phyloP scores from a whole-genome alignment of 2,113 vertebrate genomes.

The Chascanopsetta lugubris region DNA sequence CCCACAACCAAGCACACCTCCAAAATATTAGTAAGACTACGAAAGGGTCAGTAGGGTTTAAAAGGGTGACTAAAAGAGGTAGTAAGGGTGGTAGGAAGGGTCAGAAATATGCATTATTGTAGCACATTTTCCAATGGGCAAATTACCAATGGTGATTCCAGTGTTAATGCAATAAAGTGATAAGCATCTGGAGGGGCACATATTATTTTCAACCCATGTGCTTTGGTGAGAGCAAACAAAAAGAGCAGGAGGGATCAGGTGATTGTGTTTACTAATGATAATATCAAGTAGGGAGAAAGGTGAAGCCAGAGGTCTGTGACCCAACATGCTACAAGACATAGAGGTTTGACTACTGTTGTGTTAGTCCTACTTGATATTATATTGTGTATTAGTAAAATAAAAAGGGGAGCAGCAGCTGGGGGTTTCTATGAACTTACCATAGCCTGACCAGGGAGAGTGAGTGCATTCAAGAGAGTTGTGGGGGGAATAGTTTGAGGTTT shows the following conservation, averaged over 20 bases:
- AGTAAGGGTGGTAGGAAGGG: constrained; percentile 33
- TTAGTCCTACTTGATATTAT: constrained; percentile 63
- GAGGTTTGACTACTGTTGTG: constrained; percentile 18
- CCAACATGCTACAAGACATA: constrained; percentile 34
- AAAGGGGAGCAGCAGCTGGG: constrained; percentile 58
- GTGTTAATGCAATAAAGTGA: constrained; percentile 7
- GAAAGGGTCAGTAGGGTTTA: constrained; percentile 23
- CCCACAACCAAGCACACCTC: constrained; percentile 44
- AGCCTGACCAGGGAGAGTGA: constrained; percentile 87
- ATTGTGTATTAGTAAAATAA: constrained; percentile 32
- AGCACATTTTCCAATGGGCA: background rate
- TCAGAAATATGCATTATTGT: background rate
- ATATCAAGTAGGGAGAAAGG: constrained; percentile 64
- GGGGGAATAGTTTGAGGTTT: constrained; percentile 82
- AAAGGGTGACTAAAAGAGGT: background rate
- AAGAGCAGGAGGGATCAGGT: constrained; percentile 23
- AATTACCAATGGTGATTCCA: constrained; percentile 8
- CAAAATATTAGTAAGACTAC: constrained; percentile 11
- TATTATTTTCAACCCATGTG: constrained; percentile 34
- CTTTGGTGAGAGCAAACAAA: constrained; percentile 15
- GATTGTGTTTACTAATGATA: constrained; percentile 8
- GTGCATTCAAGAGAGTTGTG: constrained; percentile 88
- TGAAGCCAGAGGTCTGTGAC: constrained; percentile 20
- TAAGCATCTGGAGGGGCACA: constrained; percentile 21
- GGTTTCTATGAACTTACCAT: constrained; percentile 92